Percentiles rank a stretch among this genome's conserved stretches.
phyloP scores from a whole-genome alignment of 1,140 invertebrate genomes.

The Bradysia coprophila region DNA sequence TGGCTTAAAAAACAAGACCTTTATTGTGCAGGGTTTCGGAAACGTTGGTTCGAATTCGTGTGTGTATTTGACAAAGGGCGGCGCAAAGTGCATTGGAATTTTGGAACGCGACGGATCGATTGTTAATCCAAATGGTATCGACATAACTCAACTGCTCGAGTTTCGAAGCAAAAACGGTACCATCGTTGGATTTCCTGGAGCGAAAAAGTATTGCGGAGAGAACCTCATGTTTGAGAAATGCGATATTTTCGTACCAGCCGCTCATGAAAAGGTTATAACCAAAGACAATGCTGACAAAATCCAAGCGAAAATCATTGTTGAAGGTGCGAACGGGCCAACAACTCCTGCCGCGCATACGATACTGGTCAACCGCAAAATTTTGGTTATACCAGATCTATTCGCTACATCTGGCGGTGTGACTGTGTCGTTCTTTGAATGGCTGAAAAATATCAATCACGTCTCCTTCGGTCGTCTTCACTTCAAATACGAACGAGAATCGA shows the following conservation, averaged over 20 bases:
- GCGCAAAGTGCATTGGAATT: slow-evolving; percentile 86
- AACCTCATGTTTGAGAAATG: slow-evolving; percentile 53
- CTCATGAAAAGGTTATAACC: slow-evolving; percentile 63
- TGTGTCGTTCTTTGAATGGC: not conserved
- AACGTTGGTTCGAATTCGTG: slow-evolving; percentile 97
- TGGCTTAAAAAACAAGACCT: slow-evolving; percentile 89
- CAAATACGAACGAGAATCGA: not conserved
- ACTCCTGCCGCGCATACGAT: slow-evolving; percentile 67
- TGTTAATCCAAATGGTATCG: slow-evolving; percentile 84
- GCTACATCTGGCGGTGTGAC: slow-evolving; percentile 78
- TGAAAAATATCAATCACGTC: not conserved
- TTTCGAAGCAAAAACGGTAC: slow-evolving; percentile 39
- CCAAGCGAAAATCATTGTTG: slow-evolving; percentile 51
- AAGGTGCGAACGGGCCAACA: slow-evolving; percentile 79
- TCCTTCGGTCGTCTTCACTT: not conserved
- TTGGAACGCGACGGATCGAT: slow-evolving; percentile 90
- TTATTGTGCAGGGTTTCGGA: slow-evolving; percentile 97
- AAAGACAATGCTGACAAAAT: slow-evolving; percentile 55
- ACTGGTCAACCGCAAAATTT: slow-evolving; percentile 46
- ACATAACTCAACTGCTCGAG: slow-evolving; percentile 47
- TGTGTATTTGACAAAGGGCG: slow-evolving; percentile 87
- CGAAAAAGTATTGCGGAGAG: slow-evolving; percentile 35
- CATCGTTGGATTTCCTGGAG: slow-evolving; percentile 54
- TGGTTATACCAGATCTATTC: slow-evolving; percentile 71
- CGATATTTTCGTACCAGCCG: slow-evolving; percentile 76